A percentile compares a stretch with the other conserved stretches of the same genome.
These are phyloP conservation scores for Sparus aurata DNA, from an alignment of 2,797 vertebrate genomes.

Conservation along the genomic window DNA sequence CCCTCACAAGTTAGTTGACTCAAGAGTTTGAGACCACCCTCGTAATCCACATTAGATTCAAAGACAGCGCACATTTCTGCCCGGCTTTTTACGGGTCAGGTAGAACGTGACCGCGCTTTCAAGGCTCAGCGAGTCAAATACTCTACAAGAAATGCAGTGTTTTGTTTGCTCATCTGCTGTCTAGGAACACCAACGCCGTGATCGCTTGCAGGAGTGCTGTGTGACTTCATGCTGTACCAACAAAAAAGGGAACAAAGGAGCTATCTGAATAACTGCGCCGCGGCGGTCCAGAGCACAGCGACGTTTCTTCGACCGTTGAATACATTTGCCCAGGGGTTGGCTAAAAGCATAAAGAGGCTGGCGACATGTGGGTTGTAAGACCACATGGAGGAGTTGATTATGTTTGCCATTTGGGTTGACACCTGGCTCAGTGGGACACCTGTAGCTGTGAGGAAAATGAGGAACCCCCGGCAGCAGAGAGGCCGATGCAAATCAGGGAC, in stretches of 20 bases:
- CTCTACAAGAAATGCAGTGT: slow-evolving; percentile 5
- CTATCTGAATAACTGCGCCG: neutral
- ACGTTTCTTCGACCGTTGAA: slow-evolving; percentile 12
- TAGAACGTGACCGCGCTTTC: slow-evolving; percentile 12
- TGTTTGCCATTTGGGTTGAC: slow-evolving; percentile 57
- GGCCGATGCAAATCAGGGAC: slow-evolving; percentile 23
- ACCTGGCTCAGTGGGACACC: slow-evolving; percentile 50
- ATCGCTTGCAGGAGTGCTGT: neutral
- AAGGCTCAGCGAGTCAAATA: slow-evolving; percentile 6
- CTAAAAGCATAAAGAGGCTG: slow-evolving; percentile 26
- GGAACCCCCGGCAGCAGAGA: slow-evolving; percentile 20
- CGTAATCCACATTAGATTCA: neutral
- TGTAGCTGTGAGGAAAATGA: slow-evolving; percentile 27
- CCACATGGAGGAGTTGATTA: slow-evolving; percentile 47
- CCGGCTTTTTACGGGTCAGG: slow-evolving; percentile 14
- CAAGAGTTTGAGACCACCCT: neutral
- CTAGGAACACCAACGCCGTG: slow-evolving; percentile 11
- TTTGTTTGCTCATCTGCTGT: slow-evolving; percentile 14
- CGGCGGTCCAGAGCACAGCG: neutral
- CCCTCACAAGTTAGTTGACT: neutral
- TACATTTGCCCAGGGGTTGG: slow-evolving; percentile 31
- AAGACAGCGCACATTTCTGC: slow-evolving; percentile 2
- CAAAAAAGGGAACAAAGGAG: neutral
- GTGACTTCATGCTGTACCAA: neutral
- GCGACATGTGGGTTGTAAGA: slow-evolving; percentile 44